Conservation (phyloP, 2,888 invertebrate genomes). For the Zeuzera pyrina region DNA sequence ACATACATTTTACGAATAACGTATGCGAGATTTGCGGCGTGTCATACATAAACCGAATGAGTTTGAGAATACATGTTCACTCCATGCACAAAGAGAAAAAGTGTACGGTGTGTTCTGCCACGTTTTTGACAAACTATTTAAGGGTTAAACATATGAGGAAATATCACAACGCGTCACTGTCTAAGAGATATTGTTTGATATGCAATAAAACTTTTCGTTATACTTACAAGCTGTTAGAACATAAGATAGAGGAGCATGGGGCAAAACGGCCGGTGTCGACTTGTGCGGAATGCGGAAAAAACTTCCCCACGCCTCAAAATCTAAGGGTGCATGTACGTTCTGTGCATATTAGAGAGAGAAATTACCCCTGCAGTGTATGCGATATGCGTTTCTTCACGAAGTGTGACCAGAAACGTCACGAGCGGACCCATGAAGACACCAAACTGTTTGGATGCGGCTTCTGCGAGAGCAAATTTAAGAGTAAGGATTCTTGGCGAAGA, state of each 20-base stretch:
- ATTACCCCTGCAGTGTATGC: conserved; percentile 26
- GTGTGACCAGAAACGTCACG: conserved; percentile 29
- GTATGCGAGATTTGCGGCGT: conserved; percentile 36
- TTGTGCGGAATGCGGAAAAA: conserved; percentile 32
- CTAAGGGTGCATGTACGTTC: conserved; percentile 28
- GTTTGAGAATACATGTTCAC: conserved; percentile 28
- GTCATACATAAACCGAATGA: conserved; percentile 29
- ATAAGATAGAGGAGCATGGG: conserved; percentile 29
- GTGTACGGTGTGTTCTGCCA: conserved; percentile 27
- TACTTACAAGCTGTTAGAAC: conserved; percentile 22
- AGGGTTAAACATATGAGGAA: conserved; percentile 20
- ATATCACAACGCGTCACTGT: conserved; percentile 9
- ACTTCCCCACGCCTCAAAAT: conserved; percentile 22
- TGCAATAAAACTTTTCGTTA: conserved; percentile 28
- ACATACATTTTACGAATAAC: conserved; percentile 30
- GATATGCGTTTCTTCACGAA: conserved; percentile 33
- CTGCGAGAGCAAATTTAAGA: conserved; percentile 32
- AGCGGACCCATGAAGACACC: conserved; percentile 29
- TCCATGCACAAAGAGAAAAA: conserved; percentile 28
- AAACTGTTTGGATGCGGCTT: conserved; percentile 27
- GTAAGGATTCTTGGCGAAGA: conserved; percentile 32
- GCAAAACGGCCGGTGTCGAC: conserved; percentile 15
- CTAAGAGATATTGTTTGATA: conserved; percentile 18
- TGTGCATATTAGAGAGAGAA: conserved; percentile 31
- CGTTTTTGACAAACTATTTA: conserved; percentile 17